These are phyloP conservation scores for Mystacides longicornis DNA, from an alignment of 2,888 invertebrate genomes.

Conservation along the genomic window DNA sequence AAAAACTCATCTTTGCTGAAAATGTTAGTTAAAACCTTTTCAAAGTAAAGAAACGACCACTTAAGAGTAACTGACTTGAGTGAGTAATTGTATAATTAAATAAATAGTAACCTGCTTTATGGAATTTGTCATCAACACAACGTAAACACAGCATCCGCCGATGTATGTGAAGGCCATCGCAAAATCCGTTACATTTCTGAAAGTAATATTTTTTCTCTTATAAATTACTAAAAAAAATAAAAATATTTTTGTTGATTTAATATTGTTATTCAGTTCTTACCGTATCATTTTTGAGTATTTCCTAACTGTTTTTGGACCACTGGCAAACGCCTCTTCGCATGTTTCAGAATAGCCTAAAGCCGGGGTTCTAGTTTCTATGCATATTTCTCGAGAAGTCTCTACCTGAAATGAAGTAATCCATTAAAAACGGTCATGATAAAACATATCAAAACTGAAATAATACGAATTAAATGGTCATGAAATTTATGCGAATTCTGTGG, in stretches of 20 bases:
- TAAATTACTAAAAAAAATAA: neutral
- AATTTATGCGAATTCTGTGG: too few species aligned
- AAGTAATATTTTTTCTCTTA: constrained; percentile 26
- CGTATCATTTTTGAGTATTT: constrained; percentile 45
- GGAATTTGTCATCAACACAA: constrained; percentile 65
- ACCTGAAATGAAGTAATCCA: constrained; percentile 36
- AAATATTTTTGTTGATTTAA: neutral
- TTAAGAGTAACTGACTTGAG: too few species aligned
- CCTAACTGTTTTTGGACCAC: constrained; percentile 48
- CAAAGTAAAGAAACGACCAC: too few species aligned
- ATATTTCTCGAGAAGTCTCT: constrained; percentile 41
- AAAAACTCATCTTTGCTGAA: too few species aligned
- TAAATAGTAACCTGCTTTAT: constrained; percentile 50
- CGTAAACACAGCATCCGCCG: constrained; percentile 67
- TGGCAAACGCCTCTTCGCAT: constrained; percentile 51
- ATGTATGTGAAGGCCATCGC: constrained; percentile 60
- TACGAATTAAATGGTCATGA: too few species aligned
- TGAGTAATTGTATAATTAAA: too few species aligned
- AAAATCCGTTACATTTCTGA: constrained; percentile 48
- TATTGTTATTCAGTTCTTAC: constrained; percentile 32
- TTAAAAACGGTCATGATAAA: too few species aligned
- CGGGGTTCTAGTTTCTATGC: constrained; percentile 43
- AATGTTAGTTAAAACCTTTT: too few species aligned
- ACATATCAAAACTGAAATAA: too few species aligned
- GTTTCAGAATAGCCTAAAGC: constrained; percentile 55